These are phyloP conservation scores for Clarias platycephalus DNA, from an alignment of 2,797 vertebrate species.

Conservation along the genomic window DNA sequence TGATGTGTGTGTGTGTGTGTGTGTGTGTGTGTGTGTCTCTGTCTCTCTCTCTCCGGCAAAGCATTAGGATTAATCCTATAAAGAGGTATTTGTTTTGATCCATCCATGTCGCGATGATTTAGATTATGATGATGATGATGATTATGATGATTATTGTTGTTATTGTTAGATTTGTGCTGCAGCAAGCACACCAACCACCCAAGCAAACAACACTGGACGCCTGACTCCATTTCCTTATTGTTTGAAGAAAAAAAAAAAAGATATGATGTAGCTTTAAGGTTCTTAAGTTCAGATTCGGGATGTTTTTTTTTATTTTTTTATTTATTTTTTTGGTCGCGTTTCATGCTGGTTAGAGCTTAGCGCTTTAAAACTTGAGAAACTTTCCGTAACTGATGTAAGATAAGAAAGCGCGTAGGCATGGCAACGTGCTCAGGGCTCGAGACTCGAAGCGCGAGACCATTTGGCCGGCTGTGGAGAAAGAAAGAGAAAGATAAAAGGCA, in stretches of 20 bases:
- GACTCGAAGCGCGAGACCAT: conserved; percentile 49
- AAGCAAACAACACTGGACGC: conserved; percentile 4
- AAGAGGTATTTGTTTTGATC: conserved; percentile 13
- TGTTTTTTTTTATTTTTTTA: too few relatives aligned
- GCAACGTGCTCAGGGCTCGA: conserved; percentile 53
- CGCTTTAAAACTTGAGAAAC: conserved; percentile 57
- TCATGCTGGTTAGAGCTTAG: conserved; percentile 30
- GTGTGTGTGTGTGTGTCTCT: too few relatives aligned
- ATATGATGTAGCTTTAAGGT: conserved; percentile 11
- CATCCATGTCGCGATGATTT: background rate
- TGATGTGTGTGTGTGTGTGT: too few relatives aligned
- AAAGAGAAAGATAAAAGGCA: conserved; percentile 9
- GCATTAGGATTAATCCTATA: background rate
- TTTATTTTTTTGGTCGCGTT: conserved; percentile 5
- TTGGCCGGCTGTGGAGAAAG: conserved; percentile 38
- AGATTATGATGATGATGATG: background rate
- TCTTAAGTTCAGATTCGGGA: background rate
- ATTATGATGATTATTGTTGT: background rate
- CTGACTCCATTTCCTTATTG: conserved; percentile 46
- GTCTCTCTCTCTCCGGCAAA: background rate
- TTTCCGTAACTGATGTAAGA: conserved; percentile 62
- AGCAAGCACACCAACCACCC: background rate
- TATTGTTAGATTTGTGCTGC: conserved; percentile 29
- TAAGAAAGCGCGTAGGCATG: conserved; percentile 62
- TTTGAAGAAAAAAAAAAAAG: conserved; percentile 23